A percentile compares a stretch with the other conserved stretches of the same genome.
Conservation (phyloP, 2,113 vertebrate species). For the Chroicocephalus ridibundus region DNA sequence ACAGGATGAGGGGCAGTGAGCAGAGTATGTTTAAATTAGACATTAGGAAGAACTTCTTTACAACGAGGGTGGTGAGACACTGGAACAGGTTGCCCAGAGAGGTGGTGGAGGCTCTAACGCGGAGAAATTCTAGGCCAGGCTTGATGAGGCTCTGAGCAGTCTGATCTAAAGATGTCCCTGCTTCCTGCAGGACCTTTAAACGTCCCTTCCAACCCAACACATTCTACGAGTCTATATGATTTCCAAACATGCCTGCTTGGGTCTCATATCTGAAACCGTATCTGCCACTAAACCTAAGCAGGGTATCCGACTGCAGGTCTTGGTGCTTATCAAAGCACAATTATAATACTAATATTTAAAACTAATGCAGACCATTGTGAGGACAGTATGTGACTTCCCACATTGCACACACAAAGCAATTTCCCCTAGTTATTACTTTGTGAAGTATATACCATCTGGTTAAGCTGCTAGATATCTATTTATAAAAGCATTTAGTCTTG, state of each 20-base stretch:
- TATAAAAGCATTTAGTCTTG: constrained; percentile 29
- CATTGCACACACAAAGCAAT: background rate
- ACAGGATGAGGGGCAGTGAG: no score
- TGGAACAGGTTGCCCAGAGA: no score
- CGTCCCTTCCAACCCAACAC: no score
- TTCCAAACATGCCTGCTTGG: background rate
- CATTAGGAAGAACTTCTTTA: no score
- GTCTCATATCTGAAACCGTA: background rate
- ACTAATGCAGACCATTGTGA: background rate
- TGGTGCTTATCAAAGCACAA: background rate
- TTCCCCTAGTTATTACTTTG: background rate
- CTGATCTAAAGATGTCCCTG: no score
- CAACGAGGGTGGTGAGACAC: no score
- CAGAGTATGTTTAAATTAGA: no score
- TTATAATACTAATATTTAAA: background rate
- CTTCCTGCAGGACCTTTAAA: no score
- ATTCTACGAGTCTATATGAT: background rate
- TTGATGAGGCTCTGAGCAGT: no score
- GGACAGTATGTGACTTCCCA: background rate
- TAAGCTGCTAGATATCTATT: constrained; percentile 27
- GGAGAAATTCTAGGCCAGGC: no score
- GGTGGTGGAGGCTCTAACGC: no score
- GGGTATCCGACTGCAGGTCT: background rate
- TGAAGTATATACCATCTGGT: background rate
- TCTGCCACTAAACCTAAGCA: background rate